A percentile compares a stretch with the other conserved stretches of the same genome.
Evolutionary conservation across 1,140 invertebrate species (phyloP).

Genomic region (Drosophila nigrodunni): DNA sequence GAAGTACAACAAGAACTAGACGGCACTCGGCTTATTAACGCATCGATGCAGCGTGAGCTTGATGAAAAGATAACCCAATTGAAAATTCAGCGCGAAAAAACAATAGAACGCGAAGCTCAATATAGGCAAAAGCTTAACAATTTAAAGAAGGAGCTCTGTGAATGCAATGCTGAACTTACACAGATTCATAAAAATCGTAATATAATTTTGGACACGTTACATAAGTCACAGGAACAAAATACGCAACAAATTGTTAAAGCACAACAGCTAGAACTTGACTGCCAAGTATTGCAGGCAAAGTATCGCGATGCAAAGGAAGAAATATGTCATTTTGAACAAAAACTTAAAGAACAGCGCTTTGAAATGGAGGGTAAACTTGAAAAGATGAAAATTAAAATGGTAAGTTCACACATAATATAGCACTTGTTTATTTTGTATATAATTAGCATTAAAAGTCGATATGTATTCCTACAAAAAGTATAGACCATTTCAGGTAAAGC

Average conservation of each 20-base stretch:
- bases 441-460: no score
- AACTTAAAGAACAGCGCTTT: slow-evolving; percentile 86
- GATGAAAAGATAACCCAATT: slow-evolving; percentile 37
- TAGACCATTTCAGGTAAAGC: no score
- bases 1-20: slow-evolving; percentile 26
- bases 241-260: background rate
- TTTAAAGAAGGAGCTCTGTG: slow-evolving; percentile 17
- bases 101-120: background rate
- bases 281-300: slow-evolving; percentile 71
- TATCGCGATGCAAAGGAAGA: slow-evolving; percentile 73
- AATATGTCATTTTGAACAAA: slow-evolving; percentile 54
- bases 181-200: slow-evolving; percentile 2
- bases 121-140: slow-evolving; percentile 5
- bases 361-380: slow-evolving; percentile 89
- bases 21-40: slow-evolving; percentile 1
- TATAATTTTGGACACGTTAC: slow-evolving; percentile 17
- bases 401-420: slow-evolving; percentile 83
- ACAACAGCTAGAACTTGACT: slow-evolving; percentile 58
- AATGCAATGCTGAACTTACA: background rate
- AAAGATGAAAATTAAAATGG: slow-evolving; percentile 89
- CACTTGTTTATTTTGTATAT: no score
- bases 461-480: no score
- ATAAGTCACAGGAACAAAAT: background rate
- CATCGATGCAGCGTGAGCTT: slow-evolving; percentile 23
- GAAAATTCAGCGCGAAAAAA: slow-evolving; percentile 5